Evolutionary conservation across 1,140 invertebrate species (phyloP).

Genomic region (Lutraria rhynchaena): DNA sequence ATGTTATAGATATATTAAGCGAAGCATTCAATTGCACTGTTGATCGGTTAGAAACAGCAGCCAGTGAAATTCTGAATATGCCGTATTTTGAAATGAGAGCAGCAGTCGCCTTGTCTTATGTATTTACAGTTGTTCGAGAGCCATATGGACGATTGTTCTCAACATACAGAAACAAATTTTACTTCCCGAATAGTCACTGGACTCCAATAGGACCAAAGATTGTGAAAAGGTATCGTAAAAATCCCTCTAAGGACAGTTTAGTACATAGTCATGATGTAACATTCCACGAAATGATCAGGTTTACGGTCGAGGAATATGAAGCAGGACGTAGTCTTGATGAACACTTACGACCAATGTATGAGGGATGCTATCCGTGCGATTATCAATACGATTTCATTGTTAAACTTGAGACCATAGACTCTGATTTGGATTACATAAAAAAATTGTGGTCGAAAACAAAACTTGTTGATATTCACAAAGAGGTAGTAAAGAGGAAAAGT

Average conservation of each 20-base stretch:
- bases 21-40: background rate
- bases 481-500: background rate
- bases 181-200: constrained; percentile 25
- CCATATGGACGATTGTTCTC: constrained; percentile 16
- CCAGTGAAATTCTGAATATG: background rate
- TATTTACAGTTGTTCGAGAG: constrained; percentile 15
- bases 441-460: background rate
- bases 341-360: constrained; percentile 5
- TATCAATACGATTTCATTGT: constrained; percentile 10
- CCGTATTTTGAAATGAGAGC: background rate
- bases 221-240: background rate
- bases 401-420: constrained; percentile 24
- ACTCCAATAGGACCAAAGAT: background rate
- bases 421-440: background rate
- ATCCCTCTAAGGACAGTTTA: constrained; percentile 21
- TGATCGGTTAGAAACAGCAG: background rate
- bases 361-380: background rate
- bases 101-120: background rate
- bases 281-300: constrained; percentile 2
- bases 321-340: background rate
- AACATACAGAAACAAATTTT: too few relatives aligned
- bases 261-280: constrained; percentile 11
- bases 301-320: constrained; percentile 6
- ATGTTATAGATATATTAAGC: background rate
- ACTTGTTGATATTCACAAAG: too few relatives aligned